Base-by-base conservation (phyloP, 2,888 invertebrate genomes). In the Pogonocherus hispidulus region DNA sequence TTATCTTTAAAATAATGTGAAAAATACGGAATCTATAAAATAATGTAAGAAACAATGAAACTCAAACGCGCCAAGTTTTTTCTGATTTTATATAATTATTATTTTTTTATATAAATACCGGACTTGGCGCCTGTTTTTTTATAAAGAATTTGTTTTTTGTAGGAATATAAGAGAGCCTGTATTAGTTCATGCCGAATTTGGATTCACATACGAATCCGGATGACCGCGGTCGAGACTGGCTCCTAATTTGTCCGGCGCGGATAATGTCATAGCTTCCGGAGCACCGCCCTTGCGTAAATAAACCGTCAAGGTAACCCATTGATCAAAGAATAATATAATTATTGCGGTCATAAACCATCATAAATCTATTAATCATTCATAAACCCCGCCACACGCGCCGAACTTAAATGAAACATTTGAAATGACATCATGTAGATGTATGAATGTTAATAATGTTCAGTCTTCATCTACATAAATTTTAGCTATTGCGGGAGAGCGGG, bases 211-310 rank as follows among this genome's bases (percentile, higher is more conserved):
- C 67, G 56, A 69, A 64, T 67, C 69, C 67, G 67, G 63, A 55
- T 60, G 67, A 69, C 67, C 69, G 67, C 60, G 56, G 52, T 64
- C 71, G 71, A 67, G 69, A 74, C 69, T 69, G 63, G 71, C 57
- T 69, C 71, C 77, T 74, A 78, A 77, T 78, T 75, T 74, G 74
- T 67, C 56, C 19, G 8, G 8, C 27, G 22, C 65, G 66, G 70
- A 68, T 75, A 73, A 70, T 73, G 75, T 69, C 70, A 69, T 54
- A 55, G 69, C 72, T 78, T 79, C 76, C 78, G 77, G 76, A 70
- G 71, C 71, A 70, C 69, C 70, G 71, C 70, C 70, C 73, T 71
- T 46, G 68, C 63, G 71, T 63, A 55, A 56, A 66, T 73, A 69
- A 60, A 71, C 49, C 60, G 59, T 54, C 76, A 77, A 77, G 75